Percentiles rank a stretch among this genome's conserved stretches.
Conservation (phyloP, 2,888 invertebrate species). For the Megaustenia siamemsis region DNA sequence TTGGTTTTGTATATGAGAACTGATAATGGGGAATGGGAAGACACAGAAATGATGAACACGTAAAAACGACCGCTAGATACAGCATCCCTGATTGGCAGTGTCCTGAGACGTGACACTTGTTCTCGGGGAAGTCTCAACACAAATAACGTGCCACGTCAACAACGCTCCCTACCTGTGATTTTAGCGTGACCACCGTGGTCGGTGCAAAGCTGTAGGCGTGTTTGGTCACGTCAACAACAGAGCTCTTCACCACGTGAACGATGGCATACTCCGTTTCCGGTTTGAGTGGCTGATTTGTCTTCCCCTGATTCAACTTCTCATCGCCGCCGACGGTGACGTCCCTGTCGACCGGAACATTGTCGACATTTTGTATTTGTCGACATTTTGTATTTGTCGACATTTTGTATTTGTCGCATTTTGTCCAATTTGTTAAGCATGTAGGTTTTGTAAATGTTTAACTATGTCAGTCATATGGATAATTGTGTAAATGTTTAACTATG, state of each 20-base stretch:
- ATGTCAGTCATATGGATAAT: too few relatives aligned
- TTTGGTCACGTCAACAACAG: slow-evolving; percentile 44
- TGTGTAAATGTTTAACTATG: too few relatives aligned
- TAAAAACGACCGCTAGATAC: too few relatives aligned
- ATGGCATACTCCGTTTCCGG: slow-evolving; percentile 47
- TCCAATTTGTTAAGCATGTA: too few relatives aligned
- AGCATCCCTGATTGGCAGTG: too few relatives aligned
- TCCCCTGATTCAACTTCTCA: background rate
- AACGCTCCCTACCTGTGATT: background rate
- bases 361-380: too few relatives aligned
- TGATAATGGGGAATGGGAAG: background rate
- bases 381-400: too few relatives aligned
- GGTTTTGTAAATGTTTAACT: too few relatives aligned
- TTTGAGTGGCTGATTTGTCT: slow-evolving; percentile 11
- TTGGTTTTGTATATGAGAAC: too few relatives aligned
- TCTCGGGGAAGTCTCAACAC: too few relatives aligned
- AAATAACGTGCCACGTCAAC: background rate
- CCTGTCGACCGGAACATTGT: background rate
- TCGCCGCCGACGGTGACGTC: slow-evolving; percentile 16
- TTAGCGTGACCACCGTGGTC: slow-evolving; percentile 10
- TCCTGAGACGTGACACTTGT: too few relatives aligned
- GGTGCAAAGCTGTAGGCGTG: slow-evolving; percentile 25
- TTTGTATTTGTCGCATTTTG: too few relatives aligned
- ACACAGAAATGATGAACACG: background rate
- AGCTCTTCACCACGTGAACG: slow-evolving; percentile 32